phyloP scores from a whole-genome alignment of 2,797 vertebrate species.

The Sebastiscus tertius region DNA sequence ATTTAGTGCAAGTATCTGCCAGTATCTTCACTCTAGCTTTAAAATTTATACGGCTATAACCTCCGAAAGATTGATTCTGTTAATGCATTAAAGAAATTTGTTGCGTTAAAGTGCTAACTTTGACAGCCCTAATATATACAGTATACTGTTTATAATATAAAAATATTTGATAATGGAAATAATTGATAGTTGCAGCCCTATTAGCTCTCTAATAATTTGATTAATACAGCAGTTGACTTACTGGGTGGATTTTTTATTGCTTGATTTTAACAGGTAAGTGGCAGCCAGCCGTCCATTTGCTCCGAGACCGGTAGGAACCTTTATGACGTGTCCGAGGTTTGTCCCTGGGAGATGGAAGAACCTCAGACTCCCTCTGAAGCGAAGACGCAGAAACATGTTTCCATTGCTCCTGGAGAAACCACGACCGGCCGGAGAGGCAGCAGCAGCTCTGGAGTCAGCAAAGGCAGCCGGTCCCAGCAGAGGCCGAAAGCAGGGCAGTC shows the following conservation, averaged over 20 bases:
- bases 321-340: constrained; percentile 93
- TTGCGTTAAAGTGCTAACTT: too few species aligned
- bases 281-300: constrained; percentile 87
- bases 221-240: neutral
- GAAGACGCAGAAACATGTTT: constrained; percentile 95
- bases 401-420: constrained; percentile 91
- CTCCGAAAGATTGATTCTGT: too few species aligned
- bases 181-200: neutral
- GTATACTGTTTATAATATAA: too few species aligned
- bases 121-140: too few species aligned
- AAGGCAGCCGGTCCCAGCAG: constrained; percentile 82
- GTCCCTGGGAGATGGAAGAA: constrained; percentile 95
- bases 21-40: too few species aligned
- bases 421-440: constrained; percentile 81
- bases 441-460: constrained; percentile 66
- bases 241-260: neutral
- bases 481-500: constrained; percentile 80
- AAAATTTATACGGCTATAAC: too few species aligned
- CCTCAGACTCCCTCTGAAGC: constrained; percentile 87
- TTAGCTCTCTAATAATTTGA: neutral
- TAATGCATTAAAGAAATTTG: too few species aligned
- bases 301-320: constrained; percentile 86
- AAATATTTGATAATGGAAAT: too few species aligned
- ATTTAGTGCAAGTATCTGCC: too few species aligned
- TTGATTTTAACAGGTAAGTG: constrained; percentile 77